Evolutionary conservation across 2,888 invertebrate species (phyloP).

Genomic region (Meandrusa payeni): DNA sequence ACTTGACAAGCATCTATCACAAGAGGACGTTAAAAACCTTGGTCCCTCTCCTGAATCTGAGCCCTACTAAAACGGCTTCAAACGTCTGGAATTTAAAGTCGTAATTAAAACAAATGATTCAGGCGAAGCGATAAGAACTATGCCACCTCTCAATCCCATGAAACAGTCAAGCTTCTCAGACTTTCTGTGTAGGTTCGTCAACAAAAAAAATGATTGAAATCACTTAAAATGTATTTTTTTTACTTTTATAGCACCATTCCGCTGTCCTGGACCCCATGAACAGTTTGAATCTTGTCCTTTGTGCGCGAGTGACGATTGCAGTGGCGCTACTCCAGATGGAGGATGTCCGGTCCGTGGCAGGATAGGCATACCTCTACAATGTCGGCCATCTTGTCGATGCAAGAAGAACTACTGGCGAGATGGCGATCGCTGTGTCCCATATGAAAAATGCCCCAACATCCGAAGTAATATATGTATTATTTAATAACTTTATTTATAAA

Average conservation of each 20-base stretch:
- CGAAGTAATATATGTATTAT: not conserved
- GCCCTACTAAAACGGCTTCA: too few species aligned
- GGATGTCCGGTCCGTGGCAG: constrained; percentile 3
- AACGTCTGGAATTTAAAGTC: not conserved
- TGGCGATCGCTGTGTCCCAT: constrained; percentile 7
- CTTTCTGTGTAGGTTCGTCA: too few species aligned
- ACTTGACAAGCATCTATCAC: too few species aligned
- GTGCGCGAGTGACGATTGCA: constrained; percentile 5
- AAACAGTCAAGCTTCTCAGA: too few species aligned
- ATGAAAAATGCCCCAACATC: constrained; percentile 6
- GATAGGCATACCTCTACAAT: constrained; percentile 7
- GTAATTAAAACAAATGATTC: too few species aligned
- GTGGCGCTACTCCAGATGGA: constrained; percentile 1
- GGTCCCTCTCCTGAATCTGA: too few species aligned
- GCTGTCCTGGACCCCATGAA: constrained; percentile 3
- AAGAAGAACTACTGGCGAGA: constrained; percentile 8
- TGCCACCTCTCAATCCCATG: too few species aligned
- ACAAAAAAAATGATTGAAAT: too few species aligned
- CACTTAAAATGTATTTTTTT: too few species aligned
- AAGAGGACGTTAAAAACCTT: too few species aligned
- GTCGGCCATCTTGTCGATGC: constrained; percentile 7
- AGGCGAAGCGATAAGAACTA: too few species aligned
- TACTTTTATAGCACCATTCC: not conserved
- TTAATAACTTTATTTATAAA: too few species aligned
- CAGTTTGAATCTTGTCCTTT: constrained; percentile 1